Base-by-base conservation (phyloP, 2,888 invertebrate genomes). In the Tenthredo amoena region DNA sequence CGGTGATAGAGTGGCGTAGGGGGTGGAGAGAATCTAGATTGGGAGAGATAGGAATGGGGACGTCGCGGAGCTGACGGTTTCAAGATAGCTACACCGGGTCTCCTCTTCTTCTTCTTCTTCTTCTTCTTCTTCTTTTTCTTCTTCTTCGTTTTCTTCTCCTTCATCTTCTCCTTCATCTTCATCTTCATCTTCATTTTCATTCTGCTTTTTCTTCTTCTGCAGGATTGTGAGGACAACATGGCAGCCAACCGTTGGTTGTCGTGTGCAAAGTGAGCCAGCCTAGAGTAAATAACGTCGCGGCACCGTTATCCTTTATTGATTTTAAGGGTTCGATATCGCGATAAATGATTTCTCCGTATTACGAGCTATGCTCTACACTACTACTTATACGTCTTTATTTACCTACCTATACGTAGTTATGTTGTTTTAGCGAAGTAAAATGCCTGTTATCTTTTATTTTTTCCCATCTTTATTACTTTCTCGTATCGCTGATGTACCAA, bases 51-150 rank as follows among this genome's bases (percentile, higher is more conserved):
- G 81, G 85, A 74, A 79, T 12, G 43, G 74, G 18, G 85, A 72
- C 86, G 82, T 86, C 85, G 86, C 85, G 88, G 85, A 34, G 85
- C 85, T 84, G 86, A 86, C 86, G 85, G 86, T 87, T 87, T 86
- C 86, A 84, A 86, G 86, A 84, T 84, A 86, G 86, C 83, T 85
- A 72, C 77, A 40, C 86, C 58, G 55, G 10, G 1, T 62, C 12
- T 26, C 43, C 0, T 77, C 86, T 85, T 84, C 86, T 87, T 86
- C 87, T 87, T 84, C 86, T 86, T 47, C n/a, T 77, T 6, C 74
- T 18, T 21, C 74, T 58, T 77, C 72, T 87, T 84, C 86, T 88
- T 87, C 85, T 12, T 85, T 71, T 86, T 84, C 86, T 84, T 87
- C 83, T 85, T 87, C 76, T 18, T 55, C 9, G 40, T 40, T 18